Evolutionary conservation across 2,888 invertebrate species (phyloP).

Genomic region (Ophion ellenae): DNA sequence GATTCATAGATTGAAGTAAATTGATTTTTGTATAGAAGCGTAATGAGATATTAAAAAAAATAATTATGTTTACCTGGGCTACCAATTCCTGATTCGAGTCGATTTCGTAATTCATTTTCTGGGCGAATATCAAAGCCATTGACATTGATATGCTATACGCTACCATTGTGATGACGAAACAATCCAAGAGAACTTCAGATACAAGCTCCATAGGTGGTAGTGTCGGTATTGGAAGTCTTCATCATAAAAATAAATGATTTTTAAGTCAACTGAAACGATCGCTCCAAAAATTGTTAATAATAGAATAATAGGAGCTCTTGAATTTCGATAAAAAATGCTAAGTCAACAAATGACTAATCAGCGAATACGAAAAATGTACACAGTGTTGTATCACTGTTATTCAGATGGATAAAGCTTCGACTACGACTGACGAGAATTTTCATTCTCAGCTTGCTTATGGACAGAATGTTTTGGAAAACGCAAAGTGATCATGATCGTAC

Average conservation of each 20-base stretch:
- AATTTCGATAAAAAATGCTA: no score
- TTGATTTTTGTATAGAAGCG: no score
- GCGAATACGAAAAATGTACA: no score
- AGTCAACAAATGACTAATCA: no score
- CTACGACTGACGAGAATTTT: no score
- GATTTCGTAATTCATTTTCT: conserved; percentile 88
- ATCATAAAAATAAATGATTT: neutral
- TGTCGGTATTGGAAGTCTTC: conserved; percentile 86
- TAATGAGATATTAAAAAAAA: conserved; percentile 4
- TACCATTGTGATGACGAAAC: conserved; percentile 89
- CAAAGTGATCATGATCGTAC: no score
- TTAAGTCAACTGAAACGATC: neutral
- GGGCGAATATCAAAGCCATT: conserved; percentile 90
- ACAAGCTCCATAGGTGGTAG: conserved; percentile 86
- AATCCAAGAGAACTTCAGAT: conserved; percentile 86
- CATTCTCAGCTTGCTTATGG: no score
- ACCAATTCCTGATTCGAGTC: conserved; percentile 90
- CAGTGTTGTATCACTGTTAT: no score
- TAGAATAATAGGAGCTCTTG: neutral
- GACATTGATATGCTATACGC: conserved; percentile 90
- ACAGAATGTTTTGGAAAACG: no score
- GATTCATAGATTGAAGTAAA: neutral
- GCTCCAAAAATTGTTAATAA: neutral
- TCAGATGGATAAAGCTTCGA: no score
- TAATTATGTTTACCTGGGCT: conserved; percentile 84